Evolutionary conservation across 2,888 invertebrate species (phyloP), one percentile per base, ranked within the genome.

Genomic region (Cenopis cana): DNA sequence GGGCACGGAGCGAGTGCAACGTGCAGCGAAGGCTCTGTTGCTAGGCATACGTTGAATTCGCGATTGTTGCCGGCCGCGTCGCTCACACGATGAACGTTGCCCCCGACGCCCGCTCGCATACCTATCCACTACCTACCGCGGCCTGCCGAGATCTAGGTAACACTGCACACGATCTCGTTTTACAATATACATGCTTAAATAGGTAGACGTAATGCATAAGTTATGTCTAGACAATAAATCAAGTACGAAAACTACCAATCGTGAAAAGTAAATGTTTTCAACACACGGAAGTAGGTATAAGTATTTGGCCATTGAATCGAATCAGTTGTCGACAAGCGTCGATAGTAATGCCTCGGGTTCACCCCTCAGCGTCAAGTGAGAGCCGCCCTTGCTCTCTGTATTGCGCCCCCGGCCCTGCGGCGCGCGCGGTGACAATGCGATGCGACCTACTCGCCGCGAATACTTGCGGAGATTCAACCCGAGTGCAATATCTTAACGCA

Each of bases 41-140:
- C 91, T 88, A 91, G 88, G 91, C 89, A 87, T 86, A 86, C 84
- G 85, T 85, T 88, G 89, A 87, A 89, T 91, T 91, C 86, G 91
- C 92, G 88, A 91, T 90, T 89, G 91, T 90, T 88, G 68, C 52
- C 76, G 82, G 88, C 82, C 88, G 86, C 87, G 85, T 80, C 89
- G 90, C 90, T 92, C 92, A 91, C 92, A 92, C 92, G 92, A 88
- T 91, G 91, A 91, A 83, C 92, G 85, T 92, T 92, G 92, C 91
- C 92, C 91, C 87, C 89, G 84, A 80, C 79, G 78, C 67, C 50
- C 76, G 81, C 78, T 78, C 75, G 77, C 76, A 77, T 78, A 77
- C 76, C 77, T 79, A 77, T 77, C 77, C 69, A 67, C 75, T 76
- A 74, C 55, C 60, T 69, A 68, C 74, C 56, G 62, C 59, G 68